A percentile compares a stretch with the other conserved stretches of the same genome.
Conservation (phyloP, 2,113 vertebrate genomes). For the Lepus americanus region DNA sequence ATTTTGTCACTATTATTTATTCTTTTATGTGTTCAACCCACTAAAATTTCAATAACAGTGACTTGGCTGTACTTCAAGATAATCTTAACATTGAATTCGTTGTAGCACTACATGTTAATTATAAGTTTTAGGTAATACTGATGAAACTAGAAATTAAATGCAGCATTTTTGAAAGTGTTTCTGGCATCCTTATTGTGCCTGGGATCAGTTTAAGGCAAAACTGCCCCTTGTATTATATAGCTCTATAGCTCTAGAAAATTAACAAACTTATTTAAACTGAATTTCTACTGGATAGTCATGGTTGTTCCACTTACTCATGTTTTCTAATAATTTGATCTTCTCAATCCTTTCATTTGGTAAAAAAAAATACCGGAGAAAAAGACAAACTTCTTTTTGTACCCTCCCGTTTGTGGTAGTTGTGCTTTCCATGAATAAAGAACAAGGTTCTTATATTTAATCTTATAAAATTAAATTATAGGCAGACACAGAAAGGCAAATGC, state of each 20-base stretch:
- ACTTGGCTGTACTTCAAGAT: slow-evolving; percentile 46
- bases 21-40: not conserved
- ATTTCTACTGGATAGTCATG: slow-evolving; percentile 5
- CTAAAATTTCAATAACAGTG: slow-evolving; percentile 47
- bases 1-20: slow-evolving; percentile 62
- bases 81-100: slow-evolving; percentile 53
- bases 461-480: not conserved
- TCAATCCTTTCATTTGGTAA: not conserved
- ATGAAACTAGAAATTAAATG: slow-evolving; percentile 63
- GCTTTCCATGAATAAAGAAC: not conserved
- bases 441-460: not conserved
- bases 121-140: slow-evolving; percentile 43
- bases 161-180: slow-evolving; percentile 39
- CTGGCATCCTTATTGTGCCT: slow-evolving; percentile 13
- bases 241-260: not conserved
- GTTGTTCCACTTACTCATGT: not conserved
- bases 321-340: not conserved
- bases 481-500: no score
- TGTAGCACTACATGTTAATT: slow-evolving; percentile 55
- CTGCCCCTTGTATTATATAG: not conserved
- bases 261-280: slow-evolving; percentile 29
- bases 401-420: not conserved
- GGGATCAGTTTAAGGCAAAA: slow-evolving; percentile 9
- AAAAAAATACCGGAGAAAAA: not conserved
- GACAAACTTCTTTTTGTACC: not conserved